Evolutionary conservation across 2,113 vertebrate genomes (phyloP).

Genomic region (Tachysurus vachellii): DNA sequence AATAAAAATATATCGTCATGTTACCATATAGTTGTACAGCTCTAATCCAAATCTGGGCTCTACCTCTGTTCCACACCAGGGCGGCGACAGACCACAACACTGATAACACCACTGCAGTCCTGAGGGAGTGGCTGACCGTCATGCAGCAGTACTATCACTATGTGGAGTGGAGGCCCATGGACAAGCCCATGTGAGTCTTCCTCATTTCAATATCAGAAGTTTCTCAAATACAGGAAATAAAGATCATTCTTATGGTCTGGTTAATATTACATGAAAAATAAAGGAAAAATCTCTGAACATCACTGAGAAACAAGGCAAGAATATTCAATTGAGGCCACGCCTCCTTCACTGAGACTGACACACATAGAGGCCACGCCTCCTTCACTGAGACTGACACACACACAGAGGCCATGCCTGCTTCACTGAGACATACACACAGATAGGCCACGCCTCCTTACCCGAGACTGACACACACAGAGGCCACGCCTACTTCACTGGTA

Average conservation of each 20-base stretch:
- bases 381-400: not conserved
- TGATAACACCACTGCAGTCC: constrained; percentile 84
- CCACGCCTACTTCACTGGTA: not conserved
- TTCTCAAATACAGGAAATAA: not conserved
- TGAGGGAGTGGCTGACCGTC: constrained; percentile 84
- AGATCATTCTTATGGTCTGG: not conserved
- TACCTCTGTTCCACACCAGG: constrained; percentile 67
- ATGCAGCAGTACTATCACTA: constrained; percentile 82
- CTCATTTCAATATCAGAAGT: not conserved
- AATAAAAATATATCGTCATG: not conserved
- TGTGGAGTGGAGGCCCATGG: constrained; percentile 81
- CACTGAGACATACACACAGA: not conserved
- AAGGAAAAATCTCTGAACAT: not conserved
- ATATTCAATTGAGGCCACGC: not conserved
- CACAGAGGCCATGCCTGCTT: not conserved
- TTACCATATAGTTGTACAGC: too few relatives aligned
- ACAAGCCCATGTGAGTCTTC: constrained; percentile 79
- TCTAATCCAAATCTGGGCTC: too few relatives aligned
- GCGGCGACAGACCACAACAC: constrained; percentile 90
- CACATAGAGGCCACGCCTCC: not conserved
- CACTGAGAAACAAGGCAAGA: not conserved
- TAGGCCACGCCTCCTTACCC: not conserved
- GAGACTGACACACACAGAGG: not conserved
- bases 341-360: too few relatives aligned
- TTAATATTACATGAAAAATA: not conserved